Evolutionary conservation across 2,113 vertebrate genomes (phyloP).

Genomic region (Nyctereutes procyonoides): DNA sequence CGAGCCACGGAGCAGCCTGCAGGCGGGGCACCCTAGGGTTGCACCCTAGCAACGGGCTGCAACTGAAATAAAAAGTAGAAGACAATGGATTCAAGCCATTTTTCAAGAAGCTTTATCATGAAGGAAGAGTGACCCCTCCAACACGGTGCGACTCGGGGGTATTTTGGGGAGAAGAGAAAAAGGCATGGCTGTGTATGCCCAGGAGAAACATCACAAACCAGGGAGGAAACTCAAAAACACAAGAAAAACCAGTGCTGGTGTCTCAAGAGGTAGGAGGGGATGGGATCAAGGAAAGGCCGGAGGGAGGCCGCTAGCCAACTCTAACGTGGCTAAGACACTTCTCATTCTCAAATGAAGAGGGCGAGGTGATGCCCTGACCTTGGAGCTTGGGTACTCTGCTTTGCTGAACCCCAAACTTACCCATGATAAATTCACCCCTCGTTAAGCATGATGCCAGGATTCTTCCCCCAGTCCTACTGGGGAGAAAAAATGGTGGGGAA

Average conservation of each 20-base stretch:
- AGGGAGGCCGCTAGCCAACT: background rate
- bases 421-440: background rate
- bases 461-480: background rate
- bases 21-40: background rate
- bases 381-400: background rate
- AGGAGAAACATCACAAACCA: background rate
- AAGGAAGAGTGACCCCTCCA: background rate
- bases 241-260: background rate
- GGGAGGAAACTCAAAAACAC: background rate
- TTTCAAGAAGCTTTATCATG: background rate
- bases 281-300: background rate
- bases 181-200: accelerated
- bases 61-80: background rate
- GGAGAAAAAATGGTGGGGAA: background rate
- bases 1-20: background rate
- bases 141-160: accelerated
- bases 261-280: background rate
- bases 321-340: background rate
- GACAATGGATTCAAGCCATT: background rate
- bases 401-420: background rate
- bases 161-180: background rate
- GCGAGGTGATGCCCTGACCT: background rate
- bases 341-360: background rate
- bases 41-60: accelerated
- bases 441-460: background rate